Evolutionary conservation across 2,888 invertebrate species (phyloP).

Genomic region (Aplocera efformata): DNA sequence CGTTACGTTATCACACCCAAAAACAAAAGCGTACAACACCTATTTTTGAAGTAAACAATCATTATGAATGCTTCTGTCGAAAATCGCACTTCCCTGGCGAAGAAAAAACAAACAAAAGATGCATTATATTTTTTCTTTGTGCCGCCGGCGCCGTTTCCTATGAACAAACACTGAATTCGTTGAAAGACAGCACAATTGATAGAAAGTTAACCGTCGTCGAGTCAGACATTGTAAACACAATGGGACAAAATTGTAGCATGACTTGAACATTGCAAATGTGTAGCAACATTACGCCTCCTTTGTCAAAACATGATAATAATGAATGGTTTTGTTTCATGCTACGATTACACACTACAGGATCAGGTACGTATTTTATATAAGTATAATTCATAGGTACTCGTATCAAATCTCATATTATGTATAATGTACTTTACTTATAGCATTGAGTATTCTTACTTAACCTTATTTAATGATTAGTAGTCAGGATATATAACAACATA

Average conservation of each 20-base stretch:
- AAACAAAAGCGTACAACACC: no score
- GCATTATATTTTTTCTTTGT: slow-evolving; percentile 32
- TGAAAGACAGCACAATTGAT: slow-evolving; percentile 54
- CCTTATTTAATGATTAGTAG: slow-evolving; percentile 8
- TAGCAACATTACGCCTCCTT: slow-evolving; percentile 24
- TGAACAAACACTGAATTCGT: slow-evolving; percentile 43
- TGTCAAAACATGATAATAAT: slow-evolving; percentile 18
- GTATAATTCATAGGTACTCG: not conserved
- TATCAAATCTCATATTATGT: not conserved
- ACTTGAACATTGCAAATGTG: slow-evolving; percentile 45
- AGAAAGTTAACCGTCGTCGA: slow-evolving; percentile 53
- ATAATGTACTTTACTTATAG: no score
- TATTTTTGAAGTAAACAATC: no score
- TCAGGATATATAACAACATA: slow-evolving; percentile 8
- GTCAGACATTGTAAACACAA: slow-evolving; percentile 52
- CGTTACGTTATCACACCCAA: no score
- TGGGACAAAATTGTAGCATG: slow-evolving; percentile 54
- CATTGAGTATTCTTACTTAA: slow-evolving; percentile 2
- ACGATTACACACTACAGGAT: slow-evolving; percentile 46
- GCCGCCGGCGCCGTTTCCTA: slow-evolving; percentile 30
- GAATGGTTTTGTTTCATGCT: slow-evolving; percentile 59
- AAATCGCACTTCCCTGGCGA: slow-evolving; percentile 23
- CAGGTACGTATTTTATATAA: slow-evolving; percentile 59
- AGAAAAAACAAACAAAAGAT: slow-evolving; percentile 34
- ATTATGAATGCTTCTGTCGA: slow-evolving; percentile 20